These are phyloP conservation scores for Venustaconcha ellipsiformis DNA, from an alignment of 1,140 invertebrate species.

Conservation along the genomic window DNA sequence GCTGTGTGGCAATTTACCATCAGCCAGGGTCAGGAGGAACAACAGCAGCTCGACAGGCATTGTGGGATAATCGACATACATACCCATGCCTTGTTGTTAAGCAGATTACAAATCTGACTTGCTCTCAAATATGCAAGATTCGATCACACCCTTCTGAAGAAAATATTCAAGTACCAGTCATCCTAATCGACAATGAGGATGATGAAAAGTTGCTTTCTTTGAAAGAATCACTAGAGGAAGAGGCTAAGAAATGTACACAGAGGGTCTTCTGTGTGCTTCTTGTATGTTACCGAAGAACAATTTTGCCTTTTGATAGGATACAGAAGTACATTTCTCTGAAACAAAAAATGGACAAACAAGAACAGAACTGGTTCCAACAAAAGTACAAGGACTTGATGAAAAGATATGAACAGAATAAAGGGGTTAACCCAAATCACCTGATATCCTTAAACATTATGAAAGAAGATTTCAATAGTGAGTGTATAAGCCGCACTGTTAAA, in stretches of 20 bases:
- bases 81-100: too few relatives aligned
- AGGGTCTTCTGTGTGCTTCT: constrained; percentile 32
- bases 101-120: constrained; percentile 24
- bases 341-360: constrained; percentile 22
- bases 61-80: too few relatives aligned
- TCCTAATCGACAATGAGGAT: constrained; percentile 45
- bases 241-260: constrained; percentile 16
- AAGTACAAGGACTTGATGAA: too few relatives aligned
- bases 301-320: not conserved
- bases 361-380: too few relatives aligned
- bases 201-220: constrained; percentile 34
- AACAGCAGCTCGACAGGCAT: too few relatives aligned
- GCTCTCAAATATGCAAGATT: constrained; percentile 27
- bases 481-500: too few relatives aligned
- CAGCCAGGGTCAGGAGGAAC: too few relatives aligned
- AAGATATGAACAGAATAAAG: too few relatives aligned
- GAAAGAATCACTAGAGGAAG: constrained; percentile 28
- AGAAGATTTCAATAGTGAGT: too few relatives aligned
- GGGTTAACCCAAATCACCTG: too few relatives aligned
- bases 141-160: constrained; percentile 8
- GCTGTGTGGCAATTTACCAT: too few relatives aligned
- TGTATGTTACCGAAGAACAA: constrained; percentile 21
- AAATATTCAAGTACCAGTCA: constrained; percentile 31
- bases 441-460: too few relatives aligned
- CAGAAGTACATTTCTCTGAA: constrained; percentile 18